Base-by-base conservation (phyloP, 2,888 invertebrate genomes). In the Tiliacea aurago region DNA sequence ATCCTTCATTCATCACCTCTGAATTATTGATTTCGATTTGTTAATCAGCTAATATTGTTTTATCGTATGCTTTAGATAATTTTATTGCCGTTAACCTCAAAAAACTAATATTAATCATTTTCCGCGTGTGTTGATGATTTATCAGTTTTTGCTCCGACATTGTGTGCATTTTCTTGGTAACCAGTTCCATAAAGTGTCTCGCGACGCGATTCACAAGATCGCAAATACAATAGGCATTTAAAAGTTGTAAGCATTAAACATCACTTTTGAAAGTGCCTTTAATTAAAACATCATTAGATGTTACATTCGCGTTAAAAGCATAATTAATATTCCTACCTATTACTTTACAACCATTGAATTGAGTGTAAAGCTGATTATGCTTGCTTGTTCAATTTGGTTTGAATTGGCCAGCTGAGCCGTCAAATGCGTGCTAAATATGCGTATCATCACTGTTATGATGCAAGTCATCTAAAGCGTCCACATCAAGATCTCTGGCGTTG, bases 381-480 rank as follows among this genome's bases (percentile, higher is more conserved):
- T 28, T 64, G 64, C 28, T 66, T 45, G 41, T 23, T 66, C 56
- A 63, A 78, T 74, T 73, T 28, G 28, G 55, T 71, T 70, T 51
- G 55, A 64, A 82, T 67, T 63, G 47, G 37, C 23, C 23, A 67
- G 62, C 9, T 74, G 53, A 45, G 66, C 56, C 59, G 68, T 68
- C 62, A 74, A n/a, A 61, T 55, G 23, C 47, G 37, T 20, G 62
- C 47, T 70, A 70, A 82, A 88, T 81, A 81, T 85, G 84, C 87
- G 82, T 86, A 85, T 87, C 84, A 87, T 76, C 85, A 86, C 70
- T 78, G 59, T 83, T 77, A 86, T 81, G 79, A 78, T 83, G 83
- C 87, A 84, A 91, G 87, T 90, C 88, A 89, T 90, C 76, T 76
- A 55, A 81, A 78, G 70, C 67, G 56, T 73, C 86, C 86, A 89